Evolutionary conservation across 1,140 invertebrate genomes (phyloP).

Genomic region (Brachionus paranguensis): DNA sequence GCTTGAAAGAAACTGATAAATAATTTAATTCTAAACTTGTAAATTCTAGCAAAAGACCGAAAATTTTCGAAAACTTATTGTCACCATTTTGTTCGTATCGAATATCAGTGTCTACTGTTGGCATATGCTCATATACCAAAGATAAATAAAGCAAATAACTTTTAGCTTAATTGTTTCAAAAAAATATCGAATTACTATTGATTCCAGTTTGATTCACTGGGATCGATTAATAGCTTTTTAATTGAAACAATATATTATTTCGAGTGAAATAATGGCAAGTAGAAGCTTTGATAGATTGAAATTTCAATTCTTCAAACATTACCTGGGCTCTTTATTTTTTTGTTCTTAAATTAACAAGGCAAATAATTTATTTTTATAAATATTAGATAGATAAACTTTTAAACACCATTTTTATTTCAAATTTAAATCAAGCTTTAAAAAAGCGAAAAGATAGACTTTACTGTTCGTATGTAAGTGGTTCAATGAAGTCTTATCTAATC

Average conservation of each 20-base stretch:
- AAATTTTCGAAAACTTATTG: background rate
- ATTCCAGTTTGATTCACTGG: background rate
- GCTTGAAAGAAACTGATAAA: background rate
- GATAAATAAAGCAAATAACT: background rate
- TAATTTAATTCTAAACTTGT: background rate
- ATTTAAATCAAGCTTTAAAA: background rate
- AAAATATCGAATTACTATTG: slow-evolving; percentile 1
- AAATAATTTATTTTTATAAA: background rate
- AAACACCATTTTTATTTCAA: background rate
- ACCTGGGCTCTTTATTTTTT: background rate
- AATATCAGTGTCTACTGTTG: background rate
- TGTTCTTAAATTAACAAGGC: background rate
- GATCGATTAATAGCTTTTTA: background rate
- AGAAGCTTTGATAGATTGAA: background rate
- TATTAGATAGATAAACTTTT: background rate
- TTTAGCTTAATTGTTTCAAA: background rate
- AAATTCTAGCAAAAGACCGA: background rate
- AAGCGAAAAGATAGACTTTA: background rate
- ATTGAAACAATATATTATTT: background rate
- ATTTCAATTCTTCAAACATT: background rate
- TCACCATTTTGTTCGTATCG: background rate
- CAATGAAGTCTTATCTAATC: background rate
- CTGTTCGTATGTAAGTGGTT: background rate
- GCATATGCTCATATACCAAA: background rate
- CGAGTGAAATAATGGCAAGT: background rate